phyloP scores from a whole-genome alignment of 2,113 vertebrate genomes.

The Ceratotherium simum region DNA sequence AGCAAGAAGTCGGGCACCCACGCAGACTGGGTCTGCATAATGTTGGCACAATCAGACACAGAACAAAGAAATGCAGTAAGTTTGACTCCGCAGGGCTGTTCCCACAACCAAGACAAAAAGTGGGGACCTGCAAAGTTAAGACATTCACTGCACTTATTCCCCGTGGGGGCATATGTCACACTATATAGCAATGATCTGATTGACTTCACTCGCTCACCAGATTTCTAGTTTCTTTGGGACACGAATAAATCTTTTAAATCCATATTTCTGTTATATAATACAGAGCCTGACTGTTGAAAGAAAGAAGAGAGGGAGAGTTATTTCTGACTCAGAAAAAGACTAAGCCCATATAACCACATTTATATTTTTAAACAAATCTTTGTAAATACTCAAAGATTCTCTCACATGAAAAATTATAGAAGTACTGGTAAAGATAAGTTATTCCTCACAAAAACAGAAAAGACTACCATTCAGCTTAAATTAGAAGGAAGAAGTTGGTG shows the following conservation, averaged over 20 bases:
- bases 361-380: conserved; percentile 61
- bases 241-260: conserved; percentile 52
- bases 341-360: conserved; percentile 62
- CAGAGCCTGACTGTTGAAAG: background rate
- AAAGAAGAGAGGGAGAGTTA: conserved; percentile 31
- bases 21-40: background rate
- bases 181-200: background rate
- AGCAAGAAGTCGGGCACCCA: conserved; percentile 30
- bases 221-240: conserved; percentile 46
- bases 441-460: conserved; percentile 51
- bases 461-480: background rate
- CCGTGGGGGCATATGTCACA: background rate
- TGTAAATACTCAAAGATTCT: conserved; percentile 54
- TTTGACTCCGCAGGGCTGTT: conserved; percentile 27
- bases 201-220: background rate
- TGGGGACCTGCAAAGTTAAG: background rate
- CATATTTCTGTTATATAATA: conserved; percentile 20
- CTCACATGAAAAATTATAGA: conserved; percentile 20
- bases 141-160: background rate
- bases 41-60: background rate
- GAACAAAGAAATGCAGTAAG: conserved; percentile 49
- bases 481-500: conserved; percentile 18
- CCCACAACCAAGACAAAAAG: background rate
- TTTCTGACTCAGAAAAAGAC: conserved; percentile 64
- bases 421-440: conserved; percentile 27